Evolutionary conservation across 53 echinoderm and acorn worm genomes (phyloP).

Genomic region (Holothuria scabra): DNA sequence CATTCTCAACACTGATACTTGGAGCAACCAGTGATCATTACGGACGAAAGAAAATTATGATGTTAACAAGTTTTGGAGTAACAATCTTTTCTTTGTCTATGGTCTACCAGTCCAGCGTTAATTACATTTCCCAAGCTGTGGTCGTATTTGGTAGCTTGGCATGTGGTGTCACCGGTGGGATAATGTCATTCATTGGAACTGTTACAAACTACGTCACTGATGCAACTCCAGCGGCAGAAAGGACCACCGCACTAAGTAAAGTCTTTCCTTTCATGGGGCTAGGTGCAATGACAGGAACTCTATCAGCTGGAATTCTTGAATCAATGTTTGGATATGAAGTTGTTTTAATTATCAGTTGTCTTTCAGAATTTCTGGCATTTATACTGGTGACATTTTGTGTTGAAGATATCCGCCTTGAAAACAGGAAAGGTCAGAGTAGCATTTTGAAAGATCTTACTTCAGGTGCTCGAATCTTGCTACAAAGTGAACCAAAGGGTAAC

Average conservation of each 20-base stretch:
- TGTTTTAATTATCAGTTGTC: slow-evolving; percentile 47
- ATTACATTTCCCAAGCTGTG: slow-evolving; percentile 38
- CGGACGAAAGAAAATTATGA: slow-evolving; percentile 72
- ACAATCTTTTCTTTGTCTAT: slow-evolving; percentile 48
- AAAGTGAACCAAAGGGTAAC: slow-evolving; percentile 28
- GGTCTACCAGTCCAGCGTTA: slow-evolving; percentile 50
- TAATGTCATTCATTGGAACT: slow-evolving; percentile 76
- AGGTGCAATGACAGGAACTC: slow-evolving; percentile 65
- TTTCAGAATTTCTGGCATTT: slow-evolving; percentile 37
- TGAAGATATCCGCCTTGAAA: slow-evolving; percentile 32
- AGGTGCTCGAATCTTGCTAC: slow-evolving; percentile 49
- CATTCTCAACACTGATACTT: slow-evolving; percentile 72
- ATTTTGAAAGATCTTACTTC: slow-evolving; percentile 51
- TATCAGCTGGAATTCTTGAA: slow-evolving; percentile 65
- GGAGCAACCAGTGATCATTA: slow-evolving; percentile 78
- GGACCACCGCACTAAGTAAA: slow-evolving; percentile 70
- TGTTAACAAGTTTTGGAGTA: slow-evolving; percentile 63
- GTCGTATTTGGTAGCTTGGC: slow-evolving; percentile 53
- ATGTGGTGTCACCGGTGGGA: slow-evolving; percentile 74
- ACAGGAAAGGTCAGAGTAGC: neutral
- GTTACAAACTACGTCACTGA: slow-evolving; percentile 82
- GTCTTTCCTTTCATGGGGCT: slow-evolving; percentile 82
- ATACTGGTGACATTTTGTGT: slow-evolving; percentile 53
- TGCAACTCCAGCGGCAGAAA: slow-evolving; percentile 67
- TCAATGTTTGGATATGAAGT: slow-evolving; percentile 50